These are phyloP conservation scores for Cosmorhoe ocellata DNA, from an alignment of 2,888 invertebrate genomes.

Conservation along the genomic window DNA sequence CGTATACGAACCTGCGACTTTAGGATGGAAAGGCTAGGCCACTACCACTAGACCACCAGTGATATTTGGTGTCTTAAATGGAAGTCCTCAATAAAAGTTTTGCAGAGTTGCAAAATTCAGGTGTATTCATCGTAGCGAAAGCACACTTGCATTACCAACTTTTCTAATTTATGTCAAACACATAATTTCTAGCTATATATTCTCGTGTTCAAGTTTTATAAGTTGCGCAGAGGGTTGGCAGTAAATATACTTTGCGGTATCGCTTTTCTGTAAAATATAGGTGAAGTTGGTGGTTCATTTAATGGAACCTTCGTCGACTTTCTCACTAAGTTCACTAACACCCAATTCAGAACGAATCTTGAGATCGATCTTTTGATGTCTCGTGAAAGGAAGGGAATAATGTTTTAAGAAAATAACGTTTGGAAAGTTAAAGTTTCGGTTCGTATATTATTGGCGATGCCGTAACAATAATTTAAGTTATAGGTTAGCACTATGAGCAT, in stretches of 20 bases:
- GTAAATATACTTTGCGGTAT: conserved; percentile 61
- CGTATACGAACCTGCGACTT: too few species aligned
- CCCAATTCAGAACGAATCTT: conserved; percentile 52
- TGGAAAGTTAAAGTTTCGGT: conserved; percentile 8
- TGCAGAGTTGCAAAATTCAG: conserved; percentile 1
- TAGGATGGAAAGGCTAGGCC: too few species aligned
- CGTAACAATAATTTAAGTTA: too few species aligned
- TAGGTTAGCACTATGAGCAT: too few species aligned
- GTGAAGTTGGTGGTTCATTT: conserved; percentile 64
- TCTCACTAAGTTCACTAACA: conserved; percentile 45
- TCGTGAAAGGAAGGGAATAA: conserved; percentile 23
- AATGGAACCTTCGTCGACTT: conserved; percentile 59
- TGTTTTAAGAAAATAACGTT: conserved; percentile 25
- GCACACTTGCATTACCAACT: conserved; percentile 23
- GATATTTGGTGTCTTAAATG: too few species aligned
- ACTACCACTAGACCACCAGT: too few species aligned
- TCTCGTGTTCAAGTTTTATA: conserved; percentile 30
- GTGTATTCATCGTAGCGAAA: conserved; percentile 16
- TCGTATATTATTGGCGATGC: too few species aligned
- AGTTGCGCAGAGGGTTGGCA: conserved; percentile 38
- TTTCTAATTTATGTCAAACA: conserved; percentile 36
- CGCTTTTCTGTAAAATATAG: conserved; percentile 63
- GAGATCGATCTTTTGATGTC: conserved; percentile 46
- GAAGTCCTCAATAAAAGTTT: too few species aligned
- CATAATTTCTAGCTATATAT: conserved; percentile 31